Base-by-base conservation (phyloP, 2,797 vertebrate species). In the Spatula clypeata region DNA sequence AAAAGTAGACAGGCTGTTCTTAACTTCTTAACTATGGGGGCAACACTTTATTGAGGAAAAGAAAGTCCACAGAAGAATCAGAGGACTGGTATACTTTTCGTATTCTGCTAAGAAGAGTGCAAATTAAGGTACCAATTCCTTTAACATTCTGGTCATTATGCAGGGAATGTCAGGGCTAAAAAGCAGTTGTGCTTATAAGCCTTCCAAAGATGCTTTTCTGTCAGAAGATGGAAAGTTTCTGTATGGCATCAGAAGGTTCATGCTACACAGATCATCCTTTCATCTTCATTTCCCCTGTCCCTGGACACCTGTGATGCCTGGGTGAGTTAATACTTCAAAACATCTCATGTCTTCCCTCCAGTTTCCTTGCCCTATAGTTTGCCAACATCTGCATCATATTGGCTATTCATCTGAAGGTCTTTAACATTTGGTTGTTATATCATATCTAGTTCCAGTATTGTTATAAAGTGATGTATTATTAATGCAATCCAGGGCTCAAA, bases 391-490 rank as follows among this genome's bases (percentile, higher is more conserved):
- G 44, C 36, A 79, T 89, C 44, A 19, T 38, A 45, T 38, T 82
- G 77, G 44, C 29, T 65, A 49, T 71, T 86, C 40, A 38, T 82
- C 40, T 93, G 42, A 88, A 89, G 36, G 7, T 80, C 93, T 92
- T 87, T 92, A 93, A 69, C 81, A 54, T 91, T 91, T 71, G 23
- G 15, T 87, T 89, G 71, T 82, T 93, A 53, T 74, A 67, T 85
- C 55, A 90, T 83, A 74, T 93, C 86, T 44, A 91, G 64, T 93
- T 92, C 86, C 91, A 96, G 49, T 74, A 71, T 18, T 95, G 77
- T 87, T 87, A 91, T 86, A 82, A 96, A 92, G 44, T 58, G 65
- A 94, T 96, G n/a, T 54, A 96, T 96, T 95, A 96, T 96, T 95
- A 79, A 96, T 96, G 81, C 23, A 74, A 89, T 85, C 36, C 75